Conservation (phyloP, 2,888 invertebrate species). For the Cheilosia vulpina region DNA sequence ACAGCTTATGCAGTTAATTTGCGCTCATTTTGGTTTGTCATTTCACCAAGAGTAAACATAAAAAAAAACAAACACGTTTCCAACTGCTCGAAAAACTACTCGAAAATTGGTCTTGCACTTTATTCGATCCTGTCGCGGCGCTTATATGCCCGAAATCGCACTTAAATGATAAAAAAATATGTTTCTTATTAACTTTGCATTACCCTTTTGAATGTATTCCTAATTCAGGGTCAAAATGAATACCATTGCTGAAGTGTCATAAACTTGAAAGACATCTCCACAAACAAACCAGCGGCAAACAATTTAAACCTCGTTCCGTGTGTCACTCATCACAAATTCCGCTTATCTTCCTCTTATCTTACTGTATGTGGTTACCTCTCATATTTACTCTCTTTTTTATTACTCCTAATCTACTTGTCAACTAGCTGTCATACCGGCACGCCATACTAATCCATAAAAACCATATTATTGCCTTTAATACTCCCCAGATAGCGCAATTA, state of each 20-base stretch:
- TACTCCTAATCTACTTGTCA: constrained; percentile 29
- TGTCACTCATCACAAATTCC: neutral
- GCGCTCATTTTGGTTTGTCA: too few relatives aligned
- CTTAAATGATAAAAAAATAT: too few relatives aligned
- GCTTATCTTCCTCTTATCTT: constrained; percentile 17
- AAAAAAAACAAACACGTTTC: too few relatives aligned
- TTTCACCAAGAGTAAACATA: too few relatives aligned
- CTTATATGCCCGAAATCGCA: too few relatives aligned
- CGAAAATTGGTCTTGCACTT: too few relatives aligned
- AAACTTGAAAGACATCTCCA: neutral
- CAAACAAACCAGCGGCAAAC: neutral
- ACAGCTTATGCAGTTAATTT: too few relatives aligned
- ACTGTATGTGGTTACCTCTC: neutral
- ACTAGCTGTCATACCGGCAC: constrained; percentile 17
- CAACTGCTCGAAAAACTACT: too few relatives aligned
- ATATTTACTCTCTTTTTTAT: constrained; percentile 1
- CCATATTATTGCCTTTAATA: neutral
- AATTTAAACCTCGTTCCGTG: neutral
- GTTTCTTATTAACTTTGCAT: too few relatives aligned
- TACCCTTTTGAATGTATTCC: too few relatives aligned
- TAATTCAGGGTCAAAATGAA: too few relatives aligned
- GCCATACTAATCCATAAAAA: constrained; percentile 1
- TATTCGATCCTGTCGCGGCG: too few relatives aligned
- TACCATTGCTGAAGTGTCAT: neutral
- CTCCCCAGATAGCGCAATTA: constrained; percentile 27